Percentiles rank a stretch among this genome's conserved stretches.
These are phyloP conservation scores for Drosophila arawakana DNA, from an alignment of 1,140 invertebrate species.

Conservation along the genomic window DNA sequence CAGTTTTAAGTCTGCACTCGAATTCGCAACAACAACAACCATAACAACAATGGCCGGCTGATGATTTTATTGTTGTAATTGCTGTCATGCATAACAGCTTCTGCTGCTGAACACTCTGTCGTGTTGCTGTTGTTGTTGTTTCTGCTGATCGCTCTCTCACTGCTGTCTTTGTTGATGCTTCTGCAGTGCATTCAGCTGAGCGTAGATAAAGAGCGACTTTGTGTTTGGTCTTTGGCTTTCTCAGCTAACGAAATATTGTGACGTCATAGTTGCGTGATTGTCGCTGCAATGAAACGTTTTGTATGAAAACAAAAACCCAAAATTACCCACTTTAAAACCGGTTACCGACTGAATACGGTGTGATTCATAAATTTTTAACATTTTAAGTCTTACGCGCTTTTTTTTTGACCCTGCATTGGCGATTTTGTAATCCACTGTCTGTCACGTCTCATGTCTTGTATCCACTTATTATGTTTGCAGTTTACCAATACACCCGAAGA, in stretches of 20 bases:
- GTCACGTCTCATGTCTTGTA: slow-evolving; percentile 12
- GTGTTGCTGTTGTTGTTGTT: slow-evolving; percentile 11
- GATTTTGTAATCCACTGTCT: slow-evolving; percentile 69
- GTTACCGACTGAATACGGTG: slow-evolving; percentile 55
- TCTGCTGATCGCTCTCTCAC: not conserved
- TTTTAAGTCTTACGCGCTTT: slow-evolving; percentile 55
- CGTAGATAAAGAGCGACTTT: slow-evolving; percentile 52
- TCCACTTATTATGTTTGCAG: slow-evolving; percentile 31
- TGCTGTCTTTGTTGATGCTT: slow-evolving; percentile 1
- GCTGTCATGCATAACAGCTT: slow-evolving; percentile 52
- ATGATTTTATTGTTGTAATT: slow-evolving; percentile 9
- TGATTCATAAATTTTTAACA: slow-evolving; percentile 67
- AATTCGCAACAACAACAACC: slow-evolving; percentile 64
- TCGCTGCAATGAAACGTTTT: slow-evolving; percentile 54
- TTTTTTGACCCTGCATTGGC: slow-evolving; percentile 68
- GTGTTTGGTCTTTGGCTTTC: slow-evolving; percentile 40
- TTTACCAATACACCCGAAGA: slow-evolving; percentile 25
- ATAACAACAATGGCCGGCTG: not conserved
- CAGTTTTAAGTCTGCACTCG: slow-evolving; percentile 51
- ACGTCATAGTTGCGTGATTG: slow-evolving; percentile 70
- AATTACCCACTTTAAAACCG: slow-evolving; percentile 71
- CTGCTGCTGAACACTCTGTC: slow-evolving; percentile 4
- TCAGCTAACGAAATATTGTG: slow-evolving; percentile 55
- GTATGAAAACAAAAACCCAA: slow-evolving; percentile 55
- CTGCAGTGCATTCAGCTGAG: slow-evolving; percentile 54